These are phyloP conservation scores for Myrmecophaga tridactyla DNA, from an alignment of 2,113 vertebrate genomes.

Conservation along the genomic window DNA sequence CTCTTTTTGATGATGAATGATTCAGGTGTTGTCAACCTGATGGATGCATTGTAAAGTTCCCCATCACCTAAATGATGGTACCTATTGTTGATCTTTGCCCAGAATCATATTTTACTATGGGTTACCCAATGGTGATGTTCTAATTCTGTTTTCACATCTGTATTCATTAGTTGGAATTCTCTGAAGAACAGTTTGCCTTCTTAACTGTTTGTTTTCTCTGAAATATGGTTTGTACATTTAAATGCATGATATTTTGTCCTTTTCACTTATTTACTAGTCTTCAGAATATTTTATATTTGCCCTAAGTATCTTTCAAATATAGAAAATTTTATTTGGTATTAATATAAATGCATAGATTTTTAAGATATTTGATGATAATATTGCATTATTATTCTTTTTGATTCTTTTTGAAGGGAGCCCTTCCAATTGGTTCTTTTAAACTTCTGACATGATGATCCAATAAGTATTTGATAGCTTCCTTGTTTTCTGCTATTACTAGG, in stretches of 20 bases:
- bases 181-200: not conserved
- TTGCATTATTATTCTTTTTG: not conserved
- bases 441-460: not conserved
- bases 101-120: not conserved
- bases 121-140: not conserved
- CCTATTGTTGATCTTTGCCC: not conserved
- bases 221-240: not conserved
- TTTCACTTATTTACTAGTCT: not conserved
- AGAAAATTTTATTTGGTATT: not conserved
- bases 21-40: not conserved
- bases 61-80: not conserved
- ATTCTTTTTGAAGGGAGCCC: not conserved
- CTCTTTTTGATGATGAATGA: not conserved
- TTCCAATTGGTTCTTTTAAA: not conserved
- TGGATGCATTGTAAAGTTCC: not conserved
- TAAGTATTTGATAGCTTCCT: not conserved
- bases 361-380: not conserved
- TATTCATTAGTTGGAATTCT: not conserved
- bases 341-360: not conserved
- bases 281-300: not conserved
- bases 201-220: not conserved
- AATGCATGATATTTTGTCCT: not conserved
- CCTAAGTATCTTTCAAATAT: not conserved
- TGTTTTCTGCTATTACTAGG: not conserved
- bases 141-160: not conserved